Conservation (phyloP, 2,888 invertebrate genomes). For the Sesia bembeciformis region DNA sequence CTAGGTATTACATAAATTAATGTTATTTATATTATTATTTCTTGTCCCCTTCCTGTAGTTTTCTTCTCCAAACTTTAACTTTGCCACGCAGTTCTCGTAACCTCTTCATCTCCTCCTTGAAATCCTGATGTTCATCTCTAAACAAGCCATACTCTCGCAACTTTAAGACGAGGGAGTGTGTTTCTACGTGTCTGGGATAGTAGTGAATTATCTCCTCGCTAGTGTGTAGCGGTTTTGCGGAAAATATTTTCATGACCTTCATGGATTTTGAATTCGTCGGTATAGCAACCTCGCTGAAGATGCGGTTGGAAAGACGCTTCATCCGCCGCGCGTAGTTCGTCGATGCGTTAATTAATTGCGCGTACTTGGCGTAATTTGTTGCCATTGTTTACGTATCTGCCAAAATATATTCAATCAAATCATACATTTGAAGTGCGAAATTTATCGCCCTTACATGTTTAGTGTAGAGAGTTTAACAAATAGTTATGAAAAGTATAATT, state of each 20-base stretch:
- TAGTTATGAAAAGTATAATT: too few relatives aligned
- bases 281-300: conserved; percentile 90
- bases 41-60: conserved; percentile 52
- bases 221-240: conserved; percentile 82
- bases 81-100: conserved; percentile 86
- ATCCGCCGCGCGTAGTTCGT: conserved; percentile 90
- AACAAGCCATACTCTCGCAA: conserved; percentile 85
- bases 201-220: conserved; percentile 84
- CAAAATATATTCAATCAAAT: neutral
- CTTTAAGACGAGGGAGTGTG: conserved; percentile 80
- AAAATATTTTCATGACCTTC: conserved; percentile 87
- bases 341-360: conserved; percentile 78
- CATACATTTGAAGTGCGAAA: too few relatives aligned
- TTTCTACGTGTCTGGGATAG: conserved; percentile 90
- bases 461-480: too few relatives aligned
- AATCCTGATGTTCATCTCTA: conserved; percentile 92
- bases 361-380: conserved; percentile 81
- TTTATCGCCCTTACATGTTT: too few relatives aligned
- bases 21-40: neutral
- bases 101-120: conserved; percentile 89
- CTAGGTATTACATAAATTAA: too few relatives aligned
- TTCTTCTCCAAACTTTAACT: conserved; percentile 68
- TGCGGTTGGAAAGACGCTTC: conserved; percentile 88
- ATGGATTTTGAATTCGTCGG: conserved; percentile 84
- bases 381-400: conserved; percentile 30